Base-by-base conservation (phyloP, 2,113 vertebrate genomes). In the Falco punctatus region DNA sequence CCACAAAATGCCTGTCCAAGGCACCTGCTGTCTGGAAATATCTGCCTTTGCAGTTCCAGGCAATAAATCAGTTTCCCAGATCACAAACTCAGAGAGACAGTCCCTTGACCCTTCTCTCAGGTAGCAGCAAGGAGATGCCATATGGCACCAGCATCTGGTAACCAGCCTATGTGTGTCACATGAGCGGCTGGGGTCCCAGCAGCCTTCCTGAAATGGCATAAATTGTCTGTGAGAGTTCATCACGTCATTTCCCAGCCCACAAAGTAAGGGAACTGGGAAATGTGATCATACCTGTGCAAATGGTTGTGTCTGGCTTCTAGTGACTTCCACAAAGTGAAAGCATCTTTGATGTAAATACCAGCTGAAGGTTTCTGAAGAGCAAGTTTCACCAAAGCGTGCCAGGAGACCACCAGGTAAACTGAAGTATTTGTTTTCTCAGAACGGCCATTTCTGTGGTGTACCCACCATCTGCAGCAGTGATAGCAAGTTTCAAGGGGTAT, bases 161-260 rank as follows among this genome's bases (percentile, higher is more conserved):
- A 52, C 22, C 19, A 84, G 48, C 7, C 17, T 32, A 4, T 1
- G 0, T 14, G 4, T 51, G 61, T 27, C 61, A 77, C 69, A 46
- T 0, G 0, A 42, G 42, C 7, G 17, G 6, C 35, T 81, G 30
- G 8, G 27, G 20, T 38, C 38, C 42, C 0, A 0, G 19, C 6
- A 0, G 12, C 40, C 6, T n/a, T 84, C 32, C 57, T 81, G 52
- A 84, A 91, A 72, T 20, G 30, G 11, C 3, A 17, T 22, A 54
- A 51, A 13, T 28, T n/a, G 32, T 35, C 42, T 4, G 5, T 74
- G 24, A n/a, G 8, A n/a, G 11, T 7, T 91, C 49, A n/a, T 22
- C 11, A 38, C 11, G 2, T 35, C 55, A 20, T 55, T 40, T 55
- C 38, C 70, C 35, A 85, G 21, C 30, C n/a, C 35, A 48, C 26